Evolutionary conservation across 2,113 vertebrate genomes (phyloP).

Genomic region (Baryphthengus martii): DNA sequence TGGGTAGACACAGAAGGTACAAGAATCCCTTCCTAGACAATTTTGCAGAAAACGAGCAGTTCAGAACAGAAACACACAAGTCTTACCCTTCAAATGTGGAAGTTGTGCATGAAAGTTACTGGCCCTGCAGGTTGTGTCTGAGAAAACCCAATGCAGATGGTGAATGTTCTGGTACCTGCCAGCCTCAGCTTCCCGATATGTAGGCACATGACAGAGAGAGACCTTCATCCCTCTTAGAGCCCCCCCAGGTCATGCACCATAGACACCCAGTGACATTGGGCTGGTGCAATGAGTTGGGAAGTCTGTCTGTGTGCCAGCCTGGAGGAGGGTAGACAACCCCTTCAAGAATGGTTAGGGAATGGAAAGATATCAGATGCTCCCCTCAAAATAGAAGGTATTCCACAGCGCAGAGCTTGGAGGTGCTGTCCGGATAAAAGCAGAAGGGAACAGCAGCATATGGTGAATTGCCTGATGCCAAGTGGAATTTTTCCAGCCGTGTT

Average conservation of each 20-base stretch:
- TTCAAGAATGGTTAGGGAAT: background rate
- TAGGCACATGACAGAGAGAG: background rate
- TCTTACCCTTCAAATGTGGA: background rate
- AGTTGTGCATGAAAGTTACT: background rate
- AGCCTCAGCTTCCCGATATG: background rate
- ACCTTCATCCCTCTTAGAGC: background rate
- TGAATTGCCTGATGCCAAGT: slow-evolving; percentile 28
- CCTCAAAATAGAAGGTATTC: slow-evolving; percentile 41
- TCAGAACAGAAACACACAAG: background rate
- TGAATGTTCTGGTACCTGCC: background rate
- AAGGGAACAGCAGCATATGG: slow-evolving; percentile 20
- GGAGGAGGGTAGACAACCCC: background rate
- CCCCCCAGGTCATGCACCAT: background rate
- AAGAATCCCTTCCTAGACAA: background rate
- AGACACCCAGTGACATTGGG: background rate
- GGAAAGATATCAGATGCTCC: slow-evolving; percentile 12
- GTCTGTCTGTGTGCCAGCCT: background rate
- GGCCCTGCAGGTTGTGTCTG: background rate
- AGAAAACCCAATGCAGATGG: background rate
- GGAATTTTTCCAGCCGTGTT: slow-evolving; percentile 34
- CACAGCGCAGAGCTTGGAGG: background rate
- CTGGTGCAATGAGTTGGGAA: background rate
- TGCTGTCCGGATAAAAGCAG: slow-evolving; percentile 4
- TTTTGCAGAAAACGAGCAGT: background rate
- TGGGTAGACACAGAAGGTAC: background rate